Base-by-base conservation (phyloP, 2,113 vertebrate species). In the Furnarius figulus region DNA sequence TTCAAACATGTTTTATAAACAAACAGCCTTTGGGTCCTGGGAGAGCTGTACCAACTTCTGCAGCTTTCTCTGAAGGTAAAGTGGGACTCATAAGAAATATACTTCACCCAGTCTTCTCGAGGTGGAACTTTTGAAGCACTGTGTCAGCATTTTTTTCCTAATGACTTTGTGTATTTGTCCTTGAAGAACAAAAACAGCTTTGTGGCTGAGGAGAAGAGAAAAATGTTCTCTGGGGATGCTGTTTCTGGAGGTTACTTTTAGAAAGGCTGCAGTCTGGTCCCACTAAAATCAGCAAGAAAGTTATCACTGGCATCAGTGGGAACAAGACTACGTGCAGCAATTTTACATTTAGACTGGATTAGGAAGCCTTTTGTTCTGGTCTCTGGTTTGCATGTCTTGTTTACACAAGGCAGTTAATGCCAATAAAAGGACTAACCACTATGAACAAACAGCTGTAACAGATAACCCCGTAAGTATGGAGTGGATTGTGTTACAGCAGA, bases 121-220 rank as follows among this genome's bases (percentile, higher is more conserved):
- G 24, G 42, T 14, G 25, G 27, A 85, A 74, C 46, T 85, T 89
- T 15, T 73, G 33, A 73, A 89, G 44, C 28, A 28, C 30, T 18
- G 3, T 14, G 86, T 58, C 39, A 67, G 55, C 35, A 58, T n/a
- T 91, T 96, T 96, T 93, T 94, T 70, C 68, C 20, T 53, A 52
- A 79, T 65, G 31, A 75, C 23, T 93, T 91, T 73, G 28, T 90
- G 63, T 70, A 31, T 86, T 95, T 94, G 82, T 94, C 92, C 92
- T 80, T 91, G 78, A 95, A 85, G 42, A 74, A 53, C 24, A 89
- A 25, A 73, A 96, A 18, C 62, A 85, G 28, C 18, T 87, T 76
- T 74, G 55, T 52, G n/a, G 33, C 20, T 71, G 27, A 71, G 24
- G 5, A 25, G 27, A 68, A 65, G 37, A 59, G 17, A 66, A 50